phyloP scores from a whole-genome alignment of 2,113 vertebrate species.

The Phaethon lepturus region DNA sequence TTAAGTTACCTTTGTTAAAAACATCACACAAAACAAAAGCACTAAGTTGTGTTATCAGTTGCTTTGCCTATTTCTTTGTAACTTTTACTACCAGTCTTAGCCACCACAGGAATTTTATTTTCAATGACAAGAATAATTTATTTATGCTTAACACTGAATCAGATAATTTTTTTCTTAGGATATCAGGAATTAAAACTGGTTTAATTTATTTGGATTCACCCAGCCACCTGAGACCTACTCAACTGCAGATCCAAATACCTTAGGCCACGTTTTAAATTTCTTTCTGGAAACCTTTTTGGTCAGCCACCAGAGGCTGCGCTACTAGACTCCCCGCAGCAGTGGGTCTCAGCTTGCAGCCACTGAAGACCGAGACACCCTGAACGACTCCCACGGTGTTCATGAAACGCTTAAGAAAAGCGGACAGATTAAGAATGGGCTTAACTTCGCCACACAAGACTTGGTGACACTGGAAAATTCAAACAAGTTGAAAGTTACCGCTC shows the following conservation, averaged over 20 bases:
- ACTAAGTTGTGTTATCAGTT: accelerated
- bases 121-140: not conserved
- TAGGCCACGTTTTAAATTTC: not conserved
- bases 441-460: not conserved
- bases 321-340: not conserved
- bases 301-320: not conserved
- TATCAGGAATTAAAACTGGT: not conserved
- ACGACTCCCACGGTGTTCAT: accelerated
- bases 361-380: not conserved
- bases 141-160: not conserved
- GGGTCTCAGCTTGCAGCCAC: not conserved
- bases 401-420: not conserved
- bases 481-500: not conserved
- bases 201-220: not conserved
- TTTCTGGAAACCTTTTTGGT: not conserved
- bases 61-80: not conserved
- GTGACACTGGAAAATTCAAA: not conserved
- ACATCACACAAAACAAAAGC: not conserved
- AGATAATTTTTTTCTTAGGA: not conserved
- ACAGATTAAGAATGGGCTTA: not conserved
- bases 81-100: not conserved
- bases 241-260: not conserved
- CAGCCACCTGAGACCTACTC: not conserved
- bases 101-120: not conserved
- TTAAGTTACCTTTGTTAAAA: not conserved